Base-by-base conservation (phyloP, 1,140 invertebrate genomes). In the Streblospio benedicti region DNA sequence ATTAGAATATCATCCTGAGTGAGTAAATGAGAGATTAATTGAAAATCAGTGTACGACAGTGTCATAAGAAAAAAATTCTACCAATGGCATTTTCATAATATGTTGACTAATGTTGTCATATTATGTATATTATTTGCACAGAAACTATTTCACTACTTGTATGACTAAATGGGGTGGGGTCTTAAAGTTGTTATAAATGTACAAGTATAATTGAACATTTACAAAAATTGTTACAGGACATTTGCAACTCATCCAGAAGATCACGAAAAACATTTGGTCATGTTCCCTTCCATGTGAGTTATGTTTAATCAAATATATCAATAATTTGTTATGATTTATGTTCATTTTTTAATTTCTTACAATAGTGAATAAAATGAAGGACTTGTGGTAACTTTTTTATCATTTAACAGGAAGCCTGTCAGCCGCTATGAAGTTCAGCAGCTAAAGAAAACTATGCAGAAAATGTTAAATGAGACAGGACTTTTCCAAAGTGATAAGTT, bases 201-300 rank as follows among this genome's bases (percentile, higher is more conserved):
- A n/a, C n/a, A 38, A 16, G 33, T 30, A 6, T 16, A 28, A 16
- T 35, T 52, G 31, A n/a, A 12, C 9, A 33, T 23, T 33, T n/a
- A 51, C 31, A 0, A 55, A 18, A 27, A n/a, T 57, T 62, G 53
- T 69, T 71, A 9, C 66, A 78, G 76, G 57, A 69, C 72, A 59
- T 76, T 72, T 61, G 70, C 69, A 23, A 72, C 69, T 43, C 63
- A 74, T 32, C 65, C 73, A 23, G 63, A 72, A 33, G 75, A 77
- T 56, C 76, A 78, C 67, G 71, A 74, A 52, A 73, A 75, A 54
- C 76, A 78, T 69, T 57, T 77, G 25, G 68, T 73, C n/a, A 52
- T 72, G 9, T 78, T 78, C 60, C 76, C 76, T 20, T 77, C 76
- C 12, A 68, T 77, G 76, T 77, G 69, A 76, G 76, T 71, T 20